Percentiles rank a stretch among this genome's conserved stretches.
Conservation (phyloP, 2,113 vertebrate genomes). For the Misgurnus mizolepis region DNA sequence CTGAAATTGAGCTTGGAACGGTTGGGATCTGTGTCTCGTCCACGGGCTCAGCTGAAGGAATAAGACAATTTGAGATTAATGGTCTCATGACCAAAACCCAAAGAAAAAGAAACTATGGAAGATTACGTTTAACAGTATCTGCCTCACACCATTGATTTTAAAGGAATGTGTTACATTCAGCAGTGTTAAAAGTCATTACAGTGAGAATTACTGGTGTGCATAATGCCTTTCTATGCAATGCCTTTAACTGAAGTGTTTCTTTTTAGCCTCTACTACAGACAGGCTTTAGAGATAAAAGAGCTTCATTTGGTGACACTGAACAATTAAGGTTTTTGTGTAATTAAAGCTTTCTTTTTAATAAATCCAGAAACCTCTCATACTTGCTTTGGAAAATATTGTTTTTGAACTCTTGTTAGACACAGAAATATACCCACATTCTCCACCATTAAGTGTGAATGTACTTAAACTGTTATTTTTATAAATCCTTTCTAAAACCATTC, state of each 20-base stretch:
- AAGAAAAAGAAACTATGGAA: background rate
- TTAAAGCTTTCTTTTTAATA: background rate
- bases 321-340: background rate
- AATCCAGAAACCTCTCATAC: background rate
- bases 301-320: background rate
- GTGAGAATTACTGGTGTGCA: background rate
- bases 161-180: background rate
- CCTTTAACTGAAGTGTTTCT: constrained; percentile 16
- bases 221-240: background rate
- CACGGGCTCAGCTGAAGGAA: constrained; percentile 80
- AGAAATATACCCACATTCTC: background rate
- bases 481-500: too few species aligned
- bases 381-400: background rate
- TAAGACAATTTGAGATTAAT: constrained; percentile 78
- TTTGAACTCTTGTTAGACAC: background rate
- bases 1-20: constrained; percentile 89
- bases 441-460: background rate
- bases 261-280: background rate
- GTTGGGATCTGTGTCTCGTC: constrained; percentile 80
- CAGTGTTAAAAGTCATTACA: background rate
- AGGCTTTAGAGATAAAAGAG: background rate
- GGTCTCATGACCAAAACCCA: background rate
- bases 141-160: background rate
- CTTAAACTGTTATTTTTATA: background rate
- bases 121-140: background rate